Base-by-base conservation (phyloP, 2,888 invertebrate genomes). In the Azorinus chamasolen region DNA sequence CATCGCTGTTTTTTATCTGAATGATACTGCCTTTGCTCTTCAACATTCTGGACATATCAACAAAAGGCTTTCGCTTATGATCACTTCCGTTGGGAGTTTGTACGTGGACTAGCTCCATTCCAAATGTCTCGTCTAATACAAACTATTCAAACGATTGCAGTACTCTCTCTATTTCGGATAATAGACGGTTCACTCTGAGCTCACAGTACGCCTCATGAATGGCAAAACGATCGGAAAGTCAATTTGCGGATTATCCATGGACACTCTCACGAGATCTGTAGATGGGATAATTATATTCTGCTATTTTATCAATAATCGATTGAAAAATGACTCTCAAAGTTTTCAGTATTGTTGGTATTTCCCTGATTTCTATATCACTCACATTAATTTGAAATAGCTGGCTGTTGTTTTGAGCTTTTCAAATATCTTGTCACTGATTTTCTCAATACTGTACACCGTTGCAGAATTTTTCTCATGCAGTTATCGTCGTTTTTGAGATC, bases 141-240 rank as follows among this genome's bases (percentile, higher is more conserved):
- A 79, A 71, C 39, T 79, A 39, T 53, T 79, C 61, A 22, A 71
- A 74, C 10, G 70, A 74, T 20, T 70, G 70, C 2, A 73, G 46
- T 8, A 74, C 66, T 6, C 70, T 46, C 39, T 79, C 64, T 12
- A 79, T 70, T 64, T 79, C 75, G 1, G 61, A 53, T n/a, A 74
- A 39, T 14, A 74, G n/a, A 46, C 65, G n/a, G 12, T 70, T 66
- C 2, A 59, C 71, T 16, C 64, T 68, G 12, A 79, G 46, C 3
- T 54, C 62, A 2, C n/a, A n/a, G 32, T 6, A 6, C 32, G 4
- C 32, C 32, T 4, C 32, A 32, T 32, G 32, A 32, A 32, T 6
- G 32, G 32, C 10, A 32, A 32, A 4, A 32, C 32, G 10, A 32
- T 32, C 4, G 32, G 32, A 32, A 32, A 32, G 32, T 32, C 32